Percentiles rank a stretch among this genome's conserved stretches.
Conservation (phyloP, 2,888 invertebrate species). For the Punctoribates punctum region DNA sequence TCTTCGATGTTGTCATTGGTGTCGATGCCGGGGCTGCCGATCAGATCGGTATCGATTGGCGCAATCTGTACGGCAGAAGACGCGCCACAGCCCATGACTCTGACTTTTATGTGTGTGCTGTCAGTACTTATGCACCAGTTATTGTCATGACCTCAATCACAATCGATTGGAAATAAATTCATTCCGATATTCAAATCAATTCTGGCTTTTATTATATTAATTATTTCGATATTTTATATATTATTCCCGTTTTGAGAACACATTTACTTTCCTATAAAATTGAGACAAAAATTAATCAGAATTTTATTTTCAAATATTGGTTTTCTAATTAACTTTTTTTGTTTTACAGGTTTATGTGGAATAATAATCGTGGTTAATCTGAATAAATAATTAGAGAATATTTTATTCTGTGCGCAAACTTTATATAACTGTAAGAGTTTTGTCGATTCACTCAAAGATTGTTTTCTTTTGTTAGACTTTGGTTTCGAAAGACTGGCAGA, state of each 20-base stretch:
- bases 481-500: too few relatives aligned
- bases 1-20: conserved; percentile 5
- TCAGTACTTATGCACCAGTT: background rate
- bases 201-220: background rate
- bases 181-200: conserved; percentile 2
- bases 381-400: too few relatives aligned
- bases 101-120: background rate
- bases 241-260: background rate
- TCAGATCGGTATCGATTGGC: conserved; percentile 18
- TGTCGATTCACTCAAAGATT: too few relatives aligned
- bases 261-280: too few relatives aligned
- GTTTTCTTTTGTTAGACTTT: too few relatives aligned
- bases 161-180: background rate
- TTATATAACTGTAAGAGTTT: too few relatives aligned
- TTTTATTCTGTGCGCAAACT: too few relatives aligned
- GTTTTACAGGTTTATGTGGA: too few relatives aligned
- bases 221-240: background rate
- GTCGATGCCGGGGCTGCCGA: background rate
- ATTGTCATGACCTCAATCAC: background rate
- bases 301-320: too few relatives aligned
- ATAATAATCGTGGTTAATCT: too few relatives aligned
- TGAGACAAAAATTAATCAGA: too few relatives aligned
- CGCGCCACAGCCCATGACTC: conserved; percentile 25
- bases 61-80: conserved; percentile 31
- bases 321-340: too few relatives aligned